Evolutionary conservation across 2,888 invertebrate species (phyloP), one percentile per base, ranked within the genome.

Genomic region (Mechanitis mazaeus): DNA sequence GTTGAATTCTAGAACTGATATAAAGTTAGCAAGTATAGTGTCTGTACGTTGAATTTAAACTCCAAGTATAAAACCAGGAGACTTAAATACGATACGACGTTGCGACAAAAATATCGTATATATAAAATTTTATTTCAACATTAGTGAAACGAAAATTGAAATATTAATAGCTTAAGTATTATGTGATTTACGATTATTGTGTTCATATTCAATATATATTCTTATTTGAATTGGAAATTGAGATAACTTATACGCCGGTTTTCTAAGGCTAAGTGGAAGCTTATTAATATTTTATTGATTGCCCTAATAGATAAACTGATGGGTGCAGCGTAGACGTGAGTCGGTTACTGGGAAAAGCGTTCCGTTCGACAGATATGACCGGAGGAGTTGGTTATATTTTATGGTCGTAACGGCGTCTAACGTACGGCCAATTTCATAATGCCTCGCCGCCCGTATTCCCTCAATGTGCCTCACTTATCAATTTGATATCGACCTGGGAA

Each of bases 341-440:
- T 71, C 71, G 74, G 70, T 74, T 75, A 78, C 79, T 77, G 69
- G 76, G 73, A 78, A 81, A 77, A 72, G 71, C 68, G 73, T 74
- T 78, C 74, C 75, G 71, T 78, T 79, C 81, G 82, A 85, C 87
- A 87, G 88, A 88, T 90, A 90, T 90, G 89, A 90, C 85, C 85
- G 73, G 76, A 77, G 76, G 75, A 77, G 83, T 75, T 78, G 88
- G 87, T 87, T 83, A 89, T 90, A 90, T 89, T 89, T 90, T 89
- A 90, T 87, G 86, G 79, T 78, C 86, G 89, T 87, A 86, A 90
- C 84, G 89, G 89, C 85, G 75, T 77, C 87, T 90, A 89, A 90
- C 87, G 83, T 90, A 90, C 87, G 81, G 90, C 90, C 90, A 90
- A 90, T 90, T 88, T 89, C 89, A 90, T 90, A 90, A 90, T 90